Conservation (phyloP, 2,888 invertebrate genomes). For the Antitype chi region DNA sequence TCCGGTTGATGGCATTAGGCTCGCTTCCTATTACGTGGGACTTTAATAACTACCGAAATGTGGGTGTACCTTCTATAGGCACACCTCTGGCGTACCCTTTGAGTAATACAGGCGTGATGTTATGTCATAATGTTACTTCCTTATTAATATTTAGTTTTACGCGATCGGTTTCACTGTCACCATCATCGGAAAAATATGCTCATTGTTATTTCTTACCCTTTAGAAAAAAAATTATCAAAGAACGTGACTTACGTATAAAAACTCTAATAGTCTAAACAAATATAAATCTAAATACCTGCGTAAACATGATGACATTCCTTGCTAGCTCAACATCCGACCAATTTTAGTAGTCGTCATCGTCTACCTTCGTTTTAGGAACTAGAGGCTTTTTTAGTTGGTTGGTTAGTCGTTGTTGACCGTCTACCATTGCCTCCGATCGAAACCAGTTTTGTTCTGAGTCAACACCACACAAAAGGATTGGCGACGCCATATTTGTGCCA, state of each 20-base stretch:
- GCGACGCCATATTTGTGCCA: conserved; percentile 47
- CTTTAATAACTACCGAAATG: too few relatives aligned
- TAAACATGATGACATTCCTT: conserved; percentile 57
- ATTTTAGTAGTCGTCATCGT: conserved; percentile 13
- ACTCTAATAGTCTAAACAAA: conserved; percentile 46
- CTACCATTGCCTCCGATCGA: conserved; percentile 33
- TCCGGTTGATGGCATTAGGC: too few relatives aligned
- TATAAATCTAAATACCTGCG: conserved; percentile 44
- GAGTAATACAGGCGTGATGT: too few relatives aligned
- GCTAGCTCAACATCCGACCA: conserved; percentile 23
- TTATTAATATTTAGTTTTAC: background rate
- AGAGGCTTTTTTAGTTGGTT: conserved; percentile 38
- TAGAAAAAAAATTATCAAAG: conserved; percentile 22
- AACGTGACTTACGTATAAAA: conserved; percentile 58
- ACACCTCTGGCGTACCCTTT: too few relatives aligned
- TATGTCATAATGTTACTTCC: background rate
- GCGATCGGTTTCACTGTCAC: background rate
- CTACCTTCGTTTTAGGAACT: background rate
- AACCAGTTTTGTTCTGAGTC: conserved; percentile 64
- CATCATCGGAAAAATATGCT: conserved; percentile 32
- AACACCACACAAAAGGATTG: conserved; percentile 58
- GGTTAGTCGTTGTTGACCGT: conserved; percentile 48
- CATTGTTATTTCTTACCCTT: conserved; percentile 19
- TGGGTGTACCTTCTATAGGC: too few relatives aligned
- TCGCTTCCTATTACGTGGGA: too few relatives aligned